Conservation (phyloP, 2,888 invertebrate genomes). For the Odontothrips loti region DNA sequence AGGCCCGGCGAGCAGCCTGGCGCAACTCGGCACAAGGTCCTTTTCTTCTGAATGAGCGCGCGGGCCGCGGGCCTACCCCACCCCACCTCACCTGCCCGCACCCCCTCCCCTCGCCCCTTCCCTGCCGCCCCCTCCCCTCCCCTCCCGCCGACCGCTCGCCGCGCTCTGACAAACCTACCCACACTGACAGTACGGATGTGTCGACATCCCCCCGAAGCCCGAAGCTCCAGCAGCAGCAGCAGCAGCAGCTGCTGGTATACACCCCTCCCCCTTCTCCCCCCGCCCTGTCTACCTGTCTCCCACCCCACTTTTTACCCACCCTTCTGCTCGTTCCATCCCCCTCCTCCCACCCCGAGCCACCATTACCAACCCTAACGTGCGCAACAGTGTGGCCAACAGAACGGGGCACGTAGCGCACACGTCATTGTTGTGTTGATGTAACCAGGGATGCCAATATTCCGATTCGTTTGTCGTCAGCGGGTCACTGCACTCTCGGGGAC, state of each 20-base stretch:
- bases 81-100: not conserved
- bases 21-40: conserved; percentile 17
- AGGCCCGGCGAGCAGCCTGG: not conserved
- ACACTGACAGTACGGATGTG: not conserved
- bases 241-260: not conserved
- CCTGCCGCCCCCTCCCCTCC: not conserved
- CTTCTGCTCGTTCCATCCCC: not conserved
- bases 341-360: not conserved
- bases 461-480: not conserved
- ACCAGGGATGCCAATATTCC: not conserved
- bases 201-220: not conserved
- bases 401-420: not conserved
- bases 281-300: not conserved
- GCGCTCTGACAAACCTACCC: not conserved
- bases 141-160: not conserved
- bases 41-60: conserved; percentile 11
- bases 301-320: not conserved
- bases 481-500: not conserved
- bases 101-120: not conserved
- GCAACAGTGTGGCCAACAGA: conserved; percentile 1
- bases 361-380: not conserved
- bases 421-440: not conserved
- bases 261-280: no score
- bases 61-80: not conserved
- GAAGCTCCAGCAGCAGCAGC: no score